These are phyloP conservation scores for Orchestia grillus DNA, from an alignment of 1,140 invertebrate genomes.

Conservation along the genomic window DNA sequence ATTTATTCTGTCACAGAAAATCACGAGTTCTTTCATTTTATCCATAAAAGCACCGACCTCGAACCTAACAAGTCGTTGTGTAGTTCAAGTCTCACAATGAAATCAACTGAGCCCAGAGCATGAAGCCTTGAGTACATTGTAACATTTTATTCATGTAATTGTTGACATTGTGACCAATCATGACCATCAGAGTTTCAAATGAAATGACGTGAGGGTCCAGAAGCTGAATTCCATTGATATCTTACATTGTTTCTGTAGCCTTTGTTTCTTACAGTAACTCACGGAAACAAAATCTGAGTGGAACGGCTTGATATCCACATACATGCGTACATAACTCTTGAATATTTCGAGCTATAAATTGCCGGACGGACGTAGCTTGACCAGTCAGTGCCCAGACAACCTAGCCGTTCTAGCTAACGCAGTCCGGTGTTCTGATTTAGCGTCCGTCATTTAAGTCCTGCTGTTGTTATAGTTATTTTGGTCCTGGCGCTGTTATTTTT, in stretches of 20 bases:
- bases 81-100: not conserved
- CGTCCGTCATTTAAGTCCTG: not conserved
- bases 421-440: not conserved
- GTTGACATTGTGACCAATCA: not conserved
- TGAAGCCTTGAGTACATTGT: not conserved
- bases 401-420: not conserved
- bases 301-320: not conserved
- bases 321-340: no score
- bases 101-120: not conserved
- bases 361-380: not conserved
- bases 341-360: not conserved
- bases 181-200: not conserved
- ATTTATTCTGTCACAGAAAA: not conserved
- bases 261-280: not conserved
- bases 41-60: not conserved
- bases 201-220: not conserved
- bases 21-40: not conserved
- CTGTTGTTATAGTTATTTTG: no score
- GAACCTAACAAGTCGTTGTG: not conserved
- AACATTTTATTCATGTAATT: not conserved
- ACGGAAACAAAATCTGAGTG: not conserved
- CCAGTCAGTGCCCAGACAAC: not conserved
- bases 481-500: not conserved
- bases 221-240: not conserved
- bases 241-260: not conserved